Conservation (phyloP, 2,797 vertebrate genomes). For the Protosalanx chinensis region DNA sequence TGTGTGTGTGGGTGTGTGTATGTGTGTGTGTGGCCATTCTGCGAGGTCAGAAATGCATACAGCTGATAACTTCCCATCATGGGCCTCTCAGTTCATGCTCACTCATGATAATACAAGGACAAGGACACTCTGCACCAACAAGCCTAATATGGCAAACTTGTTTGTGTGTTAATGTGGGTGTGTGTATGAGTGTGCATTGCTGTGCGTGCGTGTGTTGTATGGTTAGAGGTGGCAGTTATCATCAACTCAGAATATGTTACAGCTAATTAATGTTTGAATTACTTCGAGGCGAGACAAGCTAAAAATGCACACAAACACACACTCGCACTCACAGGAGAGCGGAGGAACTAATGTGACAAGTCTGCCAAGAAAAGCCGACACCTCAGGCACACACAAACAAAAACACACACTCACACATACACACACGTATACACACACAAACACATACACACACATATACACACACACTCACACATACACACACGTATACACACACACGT, state of each 20-base stretch:
- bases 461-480: not conserved
- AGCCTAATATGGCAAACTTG: not conserved
- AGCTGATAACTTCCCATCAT: slow-evolving; percentile 62
- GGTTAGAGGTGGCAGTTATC: not conserved
- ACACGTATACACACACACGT: not conserved
- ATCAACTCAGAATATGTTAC: not conserved
- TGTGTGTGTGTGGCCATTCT: slow-evolving; percentile 28
- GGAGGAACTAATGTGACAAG: not conserved
- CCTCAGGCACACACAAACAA: not conserved
- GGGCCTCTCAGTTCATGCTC: not conserved
- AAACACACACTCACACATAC: not conserved
- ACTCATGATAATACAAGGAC: not conserved
- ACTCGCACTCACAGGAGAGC: not conserved
- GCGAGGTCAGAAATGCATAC: slow-evolving; percentile 50
- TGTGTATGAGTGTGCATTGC: not conserved
- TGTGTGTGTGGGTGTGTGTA: slow-evolving; percentile 10
- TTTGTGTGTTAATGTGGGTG: too few relatives aligned
- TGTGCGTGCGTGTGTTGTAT: not conserved
- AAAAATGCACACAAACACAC: not conserved
- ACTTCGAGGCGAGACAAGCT: not conserved
- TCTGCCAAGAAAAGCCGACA: not conserved
- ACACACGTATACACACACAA: not conserved
- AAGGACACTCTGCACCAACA: not conserved
- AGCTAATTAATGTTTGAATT: not conserved
- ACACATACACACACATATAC: not conserved